phyloP scores from a whole-genome alignment of 2,797 vertebrate species.

The Capromys pilorides region DNA sequence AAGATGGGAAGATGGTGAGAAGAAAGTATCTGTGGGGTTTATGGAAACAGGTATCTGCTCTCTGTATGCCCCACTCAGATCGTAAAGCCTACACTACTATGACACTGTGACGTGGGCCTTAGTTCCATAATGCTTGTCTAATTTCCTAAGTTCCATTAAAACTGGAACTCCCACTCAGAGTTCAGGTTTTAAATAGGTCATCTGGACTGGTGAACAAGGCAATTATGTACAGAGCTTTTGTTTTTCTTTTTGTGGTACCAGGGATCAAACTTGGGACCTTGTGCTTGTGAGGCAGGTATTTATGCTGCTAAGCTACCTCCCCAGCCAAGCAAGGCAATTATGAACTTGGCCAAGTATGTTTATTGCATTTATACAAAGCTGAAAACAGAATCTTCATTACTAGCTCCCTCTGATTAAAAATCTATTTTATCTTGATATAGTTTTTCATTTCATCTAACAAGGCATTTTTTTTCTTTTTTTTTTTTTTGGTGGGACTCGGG shows the following conservation, averaged over 20 bases:
- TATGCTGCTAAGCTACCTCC: no score
- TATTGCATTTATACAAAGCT: constrained; percentile 2
- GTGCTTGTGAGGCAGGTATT: no score
- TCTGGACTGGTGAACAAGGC: neutral
- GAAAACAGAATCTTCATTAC: neutral
- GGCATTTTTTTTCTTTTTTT: neutral
- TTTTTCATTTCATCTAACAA: neutral
- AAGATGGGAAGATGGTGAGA: neutral
- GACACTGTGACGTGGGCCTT: neutral
- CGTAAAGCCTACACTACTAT: neutral
- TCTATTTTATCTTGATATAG: neutral
- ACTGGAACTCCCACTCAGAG: neutral
- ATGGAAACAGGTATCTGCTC: neutral
- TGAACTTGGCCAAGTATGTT: neutral
- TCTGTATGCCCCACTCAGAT: neutral
- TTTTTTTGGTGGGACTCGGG: no score
- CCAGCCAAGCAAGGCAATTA: neutral
- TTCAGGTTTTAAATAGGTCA: neutral
- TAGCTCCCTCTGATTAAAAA: neutral
- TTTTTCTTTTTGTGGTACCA: no score
- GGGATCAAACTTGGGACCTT: no score
- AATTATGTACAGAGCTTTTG: no score
- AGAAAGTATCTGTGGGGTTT: neutral
- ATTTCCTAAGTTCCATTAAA: neutral
- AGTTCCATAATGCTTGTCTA: neutral